phyloP scores from a whole-genome alignment of 1,140 invertebrate genomes.

The Mercenaria mercenaria region DNA sequence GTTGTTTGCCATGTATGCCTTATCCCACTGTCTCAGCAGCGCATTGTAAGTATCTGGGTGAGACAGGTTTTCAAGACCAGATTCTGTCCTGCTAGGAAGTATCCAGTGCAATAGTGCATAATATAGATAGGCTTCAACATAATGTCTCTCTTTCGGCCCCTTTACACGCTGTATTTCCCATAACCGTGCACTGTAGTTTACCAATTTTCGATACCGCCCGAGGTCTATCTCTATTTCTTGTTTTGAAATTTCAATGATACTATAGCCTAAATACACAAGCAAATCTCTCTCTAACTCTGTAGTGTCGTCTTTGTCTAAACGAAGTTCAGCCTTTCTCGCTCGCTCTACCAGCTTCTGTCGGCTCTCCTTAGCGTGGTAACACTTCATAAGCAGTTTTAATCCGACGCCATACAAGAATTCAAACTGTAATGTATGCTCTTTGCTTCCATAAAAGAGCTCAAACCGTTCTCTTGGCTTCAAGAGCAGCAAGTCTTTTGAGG shows the following conservation, averaged over 20 bases:
- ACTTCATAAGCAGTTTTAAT: slow-evolving; percentile 23
- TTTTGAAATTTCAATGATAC: neutral
- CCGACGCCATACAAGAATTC: slow-evolving; percentile 37
- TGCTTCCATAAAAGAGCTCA: slow-evolving; percentile 35
- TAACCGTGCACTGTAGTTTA: slow-evolving; percentile 24
- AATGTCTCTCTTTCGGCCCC: neutral
- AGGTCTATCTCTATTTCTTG: neutral
- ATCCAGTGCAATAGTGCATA: slow-evolving; percentile 42
- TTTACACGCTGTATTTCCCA: neutral
- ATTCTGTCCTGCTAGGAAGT: neutral
- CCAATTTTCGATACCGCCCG: neutral
- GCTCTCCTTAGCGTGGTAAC: neutral
- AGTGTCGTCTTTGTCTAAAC: neutral
- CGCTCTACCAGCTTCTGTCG: neutral
- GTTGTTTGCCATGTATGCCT: slow-evolving; percentile 10
- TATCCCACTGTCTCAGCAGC: slow-evolving; percentile 22
- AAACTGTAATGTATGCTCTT: neutral
- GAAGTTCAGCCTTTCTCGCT: neutral
- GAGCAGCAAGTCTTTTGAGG: neutral
- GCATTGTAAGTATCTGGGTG: neutral
- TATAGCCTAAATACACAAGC: slow-evolving; percentile 30
- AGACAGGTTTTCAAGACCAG: neutral
- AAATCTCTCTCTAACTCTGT: neutral
- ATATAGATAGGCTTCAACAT: slow-evolving; percentile 44
- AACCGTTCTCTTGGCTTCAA: slow-evolving; percentile 25